Percentiles rank a stretch among this genome's conserved stretches.
Conservation (phyloP, 2,113 vertebrate genomes). For the Hypocryptadius cinnamomeus region DNA sequence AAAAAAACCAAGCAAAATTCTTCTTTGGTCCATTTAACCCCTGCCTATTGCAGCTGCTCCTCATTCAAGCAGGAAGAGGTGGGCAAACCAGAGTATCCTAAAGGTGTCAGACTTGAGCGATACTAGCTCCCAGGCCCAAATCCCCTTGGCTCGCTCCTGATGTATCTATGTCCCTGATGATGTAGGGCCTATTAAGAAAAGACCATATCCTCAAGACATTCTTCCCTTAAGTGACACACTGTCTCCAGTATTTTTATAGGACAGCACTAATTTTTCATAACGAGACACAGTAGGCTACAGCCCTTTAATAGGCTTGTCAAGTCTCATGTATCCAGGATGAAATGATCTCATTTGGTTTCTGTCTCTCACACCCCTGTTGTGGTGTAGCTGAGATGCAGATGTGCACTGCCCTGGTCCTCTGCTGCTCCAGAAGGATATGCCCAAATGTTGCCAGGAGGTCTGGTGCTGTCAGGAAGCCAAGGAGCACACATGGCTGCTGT, state of each 20-base stretch:
- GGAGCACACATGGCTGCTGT: rapidly evolving
- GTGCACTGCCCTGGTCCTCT: background rate
- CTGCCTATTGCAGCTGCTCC: background rate
- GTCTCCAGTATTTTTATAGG: slow-evolving; percentile 43
- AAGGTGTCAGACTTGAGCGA: background rate
- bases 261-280: slow-evolving; percentile 49
- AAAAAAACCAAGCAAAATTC: background rate
- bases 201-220: background rate
- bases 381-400: background rate
- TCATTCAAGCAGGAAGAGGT: background rate
- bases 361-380: slow-evolving; percentile 14
- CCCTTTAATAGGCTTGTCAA: slow-evolving; percentile 53
- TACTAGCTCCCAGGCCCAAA: background rate
- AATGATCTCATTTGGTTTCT: slow-evolving; percentile 47
- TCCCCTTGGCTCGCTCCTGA: background rate
- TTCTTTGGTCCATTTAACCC: background rate
- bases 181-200: slow-evolving; percentile 16
- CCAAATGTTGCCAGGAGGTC: background rate
- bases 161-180: background rate
- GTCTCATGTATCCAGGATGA: background rate
- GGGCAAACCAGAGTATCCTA: background rate
- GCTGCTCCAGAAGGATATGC: background rate
- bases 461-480: background rate
- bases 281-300: slow-evolving; percentile 25
- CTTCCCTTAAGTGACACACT: slow-evolving; percentile 1